Base-by-base conservation (phyloP, 2,113 vertebrate genomes). In the Cynoglossus semilaevis region DNA sequence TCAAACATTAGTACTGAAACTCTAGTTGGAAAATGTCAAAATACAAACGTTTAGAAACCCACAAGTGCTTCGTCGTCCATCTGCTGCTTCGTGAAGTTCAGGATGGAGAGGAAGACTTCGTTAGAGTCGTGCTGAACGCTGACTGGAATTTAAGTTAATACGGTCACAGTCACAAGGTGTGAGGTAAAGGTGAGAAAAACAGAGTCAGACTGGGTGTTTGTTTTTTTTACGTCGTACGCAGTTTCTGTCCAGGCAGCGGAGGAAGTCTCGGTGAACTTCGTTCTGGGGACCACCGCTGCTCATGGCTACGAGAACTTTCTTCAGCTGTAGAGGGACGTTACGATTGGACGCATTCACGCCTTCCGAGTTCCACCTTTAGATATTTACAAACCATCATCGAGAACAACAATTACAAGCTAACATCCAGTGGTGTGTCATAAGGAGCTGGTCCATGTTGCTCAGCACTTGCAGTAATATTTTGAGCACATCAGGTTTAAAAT, bases 31-130 rank as follows among this genome's bases (percentile, higher is more conserved):
- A 12, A 14, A 9, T 16, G 45, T 3, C 9, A 6, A 0, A 1
- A 15, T 7, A 19, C 13, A 6, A 18, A 2, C 35, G 52, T 58
- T 17, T 7, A 4, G 37, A 68, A 2, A 55, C 76, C 2, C 41
- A 91, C 90, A 84, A 89, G 61, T 11, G 18, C 7, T 42, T 1
- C 49, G 72, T 90, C 50, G 5, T 80, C 49, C 62, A 91, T 82
- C 70, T 91, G 89, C 54, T 77, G 55, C 1, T 84, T 67, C 1
- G 84, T 62, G 2, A 85, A 44, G 79, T 88, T 83, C n/a, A 90
- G 70, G 44, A 91, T 79, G 18, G 40, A 51, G 63, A 88, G 80
- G 55, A 91, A 90, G 14, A 91, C 86, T 72, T 91, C 88, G 7
- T 90, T 84, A 0, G 88, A 89, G 11, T 91, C 90, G 1, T 91